Conservation (phyloP, 2,888 invertebrate genomes). For the Drosophila merina region DNA sequence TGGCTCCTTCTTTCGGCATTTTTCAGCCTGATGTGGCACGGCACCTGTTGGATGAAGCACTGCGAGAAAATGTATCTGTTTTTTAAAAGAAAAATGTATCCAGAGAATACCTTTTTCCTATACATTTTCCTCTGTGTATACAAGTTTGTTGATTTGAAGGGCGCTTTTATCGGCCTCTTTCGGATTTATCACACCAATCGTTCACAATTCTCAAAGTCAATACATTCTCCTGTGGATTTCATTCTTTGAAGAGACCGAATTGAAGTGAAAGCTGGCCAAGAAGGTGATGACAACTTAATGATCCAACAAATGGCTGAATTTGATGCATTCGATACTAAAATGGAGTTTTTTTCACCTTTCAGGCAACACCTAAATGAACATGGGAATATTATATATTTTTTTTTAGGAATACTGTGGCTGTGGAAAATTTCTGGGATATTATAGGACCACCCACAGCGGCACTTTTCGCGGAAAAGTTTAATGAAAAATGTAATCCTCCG, state of each 20-base stretch:
- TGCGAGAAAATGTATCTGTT: not conserved
- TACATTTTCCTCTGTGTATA: not conserved
- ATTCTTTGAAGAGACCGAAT: conserved; percentile 49
- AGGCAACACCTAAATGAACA: not conserved
- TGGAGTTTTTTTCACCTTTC: not conserved
- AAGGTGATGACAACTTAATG: conserved; percentile 40
- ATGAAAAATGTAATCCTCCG: conserved; percentile 44
- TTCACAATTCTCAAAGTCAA: conserved; percentile 72
- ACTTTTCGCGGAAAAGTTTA: conserved; percentile 27
- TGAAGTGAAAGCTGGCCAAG: not conserved
- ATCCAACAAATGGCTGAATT: conserved; percentile 31
- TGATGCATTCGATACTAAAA: conserved; percentile 17
- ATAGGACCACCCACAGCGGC: conserved; percentile 11
- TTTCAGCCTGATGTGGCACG: conserved; percentile 26
- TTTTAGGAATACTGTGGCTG: not conserved
- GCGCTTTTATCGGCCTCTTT: conserved; percentile 55
- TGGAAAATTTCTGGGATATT: not conserved
- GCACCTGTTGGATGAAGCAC: conserved; percentile 54
- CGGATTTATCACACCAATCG: conserved; percentile 66
- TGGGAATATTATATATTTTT: not conserved
- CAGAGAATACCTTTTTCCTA: not conserved
- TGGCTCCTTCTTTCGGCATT: conserved; percentile 31
- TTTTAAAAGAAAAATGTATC: not conserved
- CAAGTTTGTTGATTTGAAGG: conserved; percentile 55
- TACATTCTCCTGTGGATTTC: conserved; percentile 31